A percentile compares a stretch with the other conserved stretches of the same genome.
Evolutionary conservation across 2,888 invertebrate genomes (phyloP).

Genomic region (Amorpha juglandis): DNA sequence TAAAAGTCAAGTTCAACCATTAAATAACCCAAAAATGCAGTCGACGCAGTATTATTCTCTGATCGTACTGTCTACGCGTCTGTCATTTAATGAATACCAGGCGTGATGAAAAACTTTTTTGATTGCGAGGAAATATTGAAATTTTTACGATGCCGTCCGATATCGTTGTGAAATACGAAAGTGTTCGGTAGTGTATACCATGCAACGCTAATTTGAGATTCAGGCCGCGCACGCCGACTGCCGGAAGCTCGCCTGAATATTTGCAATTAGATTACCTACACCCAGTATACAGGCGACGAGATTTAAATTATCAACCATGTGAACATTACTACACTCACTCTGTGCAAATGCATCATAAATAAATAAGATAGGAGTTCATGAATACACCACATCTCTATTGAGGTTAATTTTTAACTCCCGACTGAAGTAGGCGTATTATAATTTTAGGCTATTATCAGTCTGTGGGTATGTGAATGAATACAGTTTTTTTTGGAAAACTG

Average conservation of each 20-base stretch:
- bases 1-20: no score
- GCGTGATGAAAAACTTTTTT: background rate
- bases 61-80: no score
- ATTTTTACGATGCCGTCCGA: constrained; percentile 14
- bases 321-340: constrained; percentile 26
- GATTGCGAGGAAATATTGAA: constrained; percentile 8
- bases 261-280: constrained; percentile 64
- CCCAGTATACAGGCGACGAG: constrained; percentile 41
- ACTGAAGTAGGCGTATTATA: no score
- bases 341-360: constrained; percentile 6
- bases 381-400: background rate
- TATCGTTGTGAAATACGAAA: constrained; percentile 40
- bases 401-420: no score
- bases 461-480: no score
- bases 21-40: no score
- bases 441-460: no score
- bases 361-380: background rate
- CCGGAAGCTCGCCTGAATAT: constrained; percentile 52
- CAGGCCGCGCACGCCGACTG: constrained; percentile 43
- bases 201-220: constrained; percentile 51
- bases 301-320: constrained; percentile 52
- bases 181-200: constrained; percentile 28
- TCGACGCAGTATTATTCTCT: no score
- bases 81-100: background rate
- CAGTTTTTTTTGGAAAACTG: no score